Conservation (phyloP, 2,113 vertebrate species). For the Amia ocellicauda region DNA sequence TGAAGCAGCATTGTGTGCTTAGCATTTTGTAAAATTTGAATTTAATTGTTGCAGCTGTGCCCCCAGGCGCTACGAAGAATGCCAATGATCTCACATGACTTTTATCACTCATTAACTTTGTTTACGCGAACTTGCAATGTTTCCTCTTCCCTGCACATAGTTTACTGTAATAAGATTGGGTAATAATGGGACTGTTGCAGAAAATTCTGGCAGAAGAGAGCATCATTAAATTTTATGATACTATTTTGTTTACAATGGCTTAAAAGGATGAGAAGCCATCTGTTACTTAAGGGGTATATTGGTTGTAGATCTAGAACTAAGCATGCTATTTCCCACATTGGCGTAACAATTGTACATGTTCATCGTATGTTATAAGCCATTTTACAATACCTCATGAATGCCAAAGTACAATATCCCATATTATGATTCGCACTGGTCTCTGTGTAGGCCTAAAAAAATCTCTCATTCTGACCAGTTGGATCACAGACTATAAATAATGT, state of each 20-base stretch:
- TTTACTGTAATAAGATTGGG: constrained; percentile 4
- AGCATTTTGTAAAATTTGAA: constrained; percentile 3
- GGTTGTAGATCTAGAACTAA: too few species aligned
- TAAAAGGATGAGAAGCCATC: constrained; percentile 22
- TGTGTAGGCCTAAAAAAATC: too few species aligned
- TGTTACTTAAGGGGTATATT: constrained; percentile 16
- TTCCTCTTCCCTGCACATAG: neutral
- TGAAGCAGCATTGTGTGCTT: neutral
- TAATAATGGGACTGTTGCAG: neutral
- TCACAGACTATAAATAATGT: too few species aligned
- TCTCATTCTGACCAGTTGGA: too few species aligned
- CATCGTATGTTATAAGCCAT: too few species aligned
- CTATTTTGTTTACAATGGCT: constrained; percentile 4
- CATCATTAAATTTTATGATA: constrained; percentile 3
- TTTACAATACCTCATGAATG: too few species aligned
- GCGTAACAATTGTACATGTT: too few species aligned
- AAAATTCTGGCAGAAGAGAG: neutral
- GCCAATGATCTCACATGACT: constrained; percentile 2
- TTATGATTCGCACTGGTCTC: too few species aligned
- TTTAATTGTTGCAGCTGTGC: constrained; percentile 17
- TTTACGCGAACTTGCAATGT: neutral
- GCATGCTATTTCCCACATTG: too few species aligned
- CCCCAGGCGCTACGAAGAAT: neutral
- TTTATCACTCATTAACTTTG: constrained; percentile 3
- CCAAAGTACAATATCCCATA: too few species aligned